Conservation (phyloP, 2,888 invertebrate genomes). For the Suillia variegata region DNA sequence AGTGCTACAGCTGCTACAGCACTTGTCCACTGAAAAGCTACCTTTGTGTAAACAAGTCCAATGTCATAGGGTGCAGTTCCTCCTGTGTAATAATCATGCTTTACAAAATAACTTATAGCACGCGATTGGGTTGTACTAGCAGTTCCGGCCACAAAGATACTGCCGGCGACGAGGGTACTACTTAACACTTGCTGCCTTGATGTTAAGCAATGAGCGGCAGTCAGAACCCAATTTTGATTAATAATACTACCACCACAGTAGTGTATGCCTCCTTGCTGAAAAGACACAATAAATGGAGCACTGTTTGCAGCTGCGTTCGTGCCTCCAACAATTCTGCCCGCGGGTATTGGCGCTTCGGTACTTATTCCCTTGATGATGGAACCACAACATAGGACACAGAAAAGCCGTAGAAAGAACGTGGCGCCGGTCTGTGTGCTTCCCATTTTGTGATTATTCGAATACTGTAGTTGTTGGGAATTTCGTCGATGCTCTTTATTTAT, state of each 20-base stretch:
- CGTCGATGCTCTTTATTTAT: too few relatives aligned
- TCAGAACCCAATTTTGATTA: slow-evolving; percentile 53
- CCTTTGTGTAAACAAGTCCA: slow-evolving; percentile 49
- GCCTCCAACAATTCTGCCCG: slow-evolving; percentile 51
- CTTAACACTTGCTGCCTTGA: slow-evolving; percentile 40
- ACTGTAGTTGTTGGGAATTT: too few relatives aligned
- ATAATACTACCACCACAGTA: slow-evolving; percentile 55
- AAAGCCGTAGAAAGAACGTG: background rate
- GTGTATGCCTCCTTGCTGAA: slow-evolving; percentile 47
- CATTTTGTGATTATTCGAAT: too few relatives aligned
- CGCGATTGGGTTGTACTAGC: slow-evolving; percentile 46
- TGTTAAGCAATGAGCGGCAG: slow-evolving; percentile 55
- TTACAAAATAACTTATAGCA: slow-evolving; percentile 42
- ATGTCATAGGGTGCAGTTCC: slow-evolving; percentile 55
- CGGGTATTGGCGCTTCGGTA: slow-evolving; percentile 3
- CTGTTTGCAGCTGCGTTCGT: slow-evolving; percentile 39
- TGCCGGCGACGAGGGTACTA: slow-evolving; percentile 50
- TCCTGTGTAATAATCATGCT: slow-evolving; percentile 50
- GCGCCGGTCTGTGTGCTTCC: background rate
- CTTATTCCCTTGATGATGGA: slow-evolving; percentile 20
- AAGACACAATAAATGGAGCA: slow-evolving; percentile 54
- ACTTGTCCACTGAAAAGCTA: slow-evolving; percentile 45
- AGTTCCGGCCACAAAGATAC: slow-evolving; percentile 44
- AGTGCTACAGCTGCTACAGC: slow-evolving; percentile 45
- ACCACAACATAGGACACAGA: slow-evolving; percentile 22